Evolutionary conservation across 2,113 vertebrate species (phyloP).

Genomic region (Cavia porcellus): DNA sequence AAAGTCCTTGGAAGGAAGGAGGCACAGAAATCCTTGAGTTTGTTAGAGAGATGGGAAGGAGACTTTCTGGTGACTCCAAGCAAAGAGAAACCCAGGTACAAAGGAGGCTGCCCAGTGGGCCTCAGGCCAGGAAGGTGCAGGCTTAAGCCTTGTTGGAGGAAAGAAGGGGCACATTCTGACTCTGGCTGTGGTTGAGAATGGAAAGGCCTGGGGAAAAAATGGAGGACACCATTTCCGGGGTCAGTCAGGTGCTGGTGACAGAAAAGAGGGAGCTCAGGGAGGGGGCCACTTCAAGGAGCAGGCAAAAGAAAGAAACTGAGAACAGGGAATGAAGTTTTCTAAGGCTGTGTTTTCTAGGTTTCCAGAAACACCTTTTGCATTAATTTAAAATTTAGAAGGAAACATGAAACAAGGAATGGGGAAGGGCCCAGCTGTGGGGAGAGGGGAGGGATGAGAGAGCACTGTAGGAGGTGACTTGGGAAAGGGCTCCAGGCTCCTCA

Average conservation of each 20-base stretch:
- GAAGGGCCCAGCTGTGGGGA: accelerated
- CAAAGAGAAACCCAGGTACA: too few species aligned
- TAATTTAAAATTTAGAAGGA: neutral
- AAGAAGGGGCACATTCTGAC: neutral
- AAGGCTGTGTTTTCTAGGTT: neutral
- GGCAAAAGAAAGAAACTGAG: accelerated
- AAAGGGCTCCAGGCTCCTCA: neutral
- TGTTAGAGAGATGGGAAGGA: neutral
- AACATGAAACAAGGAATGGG: too few species aligned
- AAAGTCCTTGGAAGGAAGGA: neutral
- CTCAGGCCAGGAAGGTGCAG: accelerated
- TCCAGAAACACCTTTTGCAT: neutral
- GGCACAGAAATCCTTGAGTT: accelerated
- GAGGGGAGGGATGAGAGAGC: accelerated
- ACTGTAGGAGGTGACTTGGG: neutral
- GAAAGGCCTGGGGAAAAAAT: neutral
- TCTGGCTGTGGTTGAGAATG: neutral
- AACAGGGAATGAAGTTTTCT: neutral
- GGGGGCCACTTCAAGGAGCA: accelerated
- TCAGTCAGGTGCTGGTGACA: neutral
- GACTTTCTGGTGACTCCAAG: neutral
- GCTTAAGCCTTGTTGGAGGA: neutral
- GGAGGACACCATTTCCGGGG: neutral
- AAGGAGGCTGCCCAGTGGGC: too few species aligned
- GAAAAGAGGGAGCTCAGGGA: neutral